Conservation (phyloP, 2,113 vertebrate species). For the Arizona elegans region DNA sequence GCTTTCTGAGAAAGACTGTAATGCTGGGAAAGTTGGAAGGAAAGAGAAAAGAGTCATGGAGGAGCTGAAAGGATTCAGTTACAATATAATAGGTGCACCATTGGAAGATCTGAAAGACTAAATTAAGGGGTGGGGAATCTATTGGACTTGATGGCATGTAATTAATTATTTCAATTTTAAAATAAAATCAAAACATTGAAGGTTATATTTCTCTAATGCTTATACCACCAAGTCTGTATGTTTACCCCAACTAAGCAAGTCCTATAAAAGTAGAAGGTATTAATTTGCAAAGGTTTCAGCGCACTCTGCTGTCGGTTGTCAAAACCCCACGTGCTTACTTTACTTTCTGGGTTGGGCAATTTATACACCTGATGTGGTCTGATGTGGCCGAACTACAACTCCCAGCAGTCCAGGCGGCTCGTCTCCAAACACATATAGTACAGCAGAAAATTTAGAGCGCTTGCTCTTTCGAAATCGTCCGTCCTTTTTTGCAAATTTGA, state of each 20-base stretch:
- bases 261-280: background rate
- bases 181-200: background rate
- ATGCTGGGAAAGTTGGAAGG: background rate
- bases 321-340: background rate
- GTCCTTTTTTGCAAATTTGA: background rate
- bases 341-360: background rate
- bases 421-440: background rate
- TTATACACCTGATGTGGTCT: background rate
- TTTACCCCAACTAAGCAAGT: too few species aligned
- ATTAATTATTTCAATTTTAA: background rate
- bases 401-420: background rate
- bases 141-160: background rate
- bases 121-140: background rate
- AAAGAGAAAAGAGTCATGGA: background rate
- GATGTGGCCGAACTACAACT: background rate
- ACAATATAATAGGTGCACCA: background rate
- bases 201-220: background rate
- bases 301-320: slow-evolving; percentile 1
- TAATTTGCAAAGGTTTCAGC: slow-evolving; percentile 3
- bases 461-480: background rate
- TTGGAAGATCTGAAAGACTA: background rate
- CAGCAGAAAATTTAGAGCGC: background rate
- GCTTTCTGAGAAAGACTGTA: background rate
- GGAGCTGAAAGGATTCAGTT: background rate
- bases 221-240: background rate